Evolutionary conservation across 2,113 vertebrate genomes (phyloP).

Genomic region (Dicrurus megarhynchus): DNA sequence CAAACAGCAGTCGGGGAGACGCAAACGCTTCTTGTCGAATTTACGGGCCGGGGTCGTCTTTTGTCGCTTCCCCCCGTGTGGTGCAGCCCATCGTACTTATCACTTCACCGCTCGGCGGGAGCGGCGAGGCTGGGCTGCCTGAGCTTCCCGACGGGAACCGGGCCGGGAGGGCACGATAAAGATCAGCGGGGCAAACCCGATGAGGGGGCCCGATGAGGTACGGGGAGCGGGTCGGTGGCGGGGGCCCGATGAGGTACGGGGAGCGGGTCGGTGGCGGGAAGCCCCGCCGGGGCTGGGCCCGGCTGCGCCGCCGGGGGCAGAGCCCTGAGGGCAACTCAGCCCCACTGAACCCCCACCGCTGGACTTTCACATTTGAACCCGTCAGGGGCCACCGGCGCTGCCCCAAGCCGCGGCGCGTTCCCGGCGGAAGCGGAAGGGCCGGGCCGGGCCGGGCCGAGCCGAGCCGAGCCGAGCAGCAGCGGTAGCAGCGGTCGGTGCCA

Average conservation of each 20-base stretch:
- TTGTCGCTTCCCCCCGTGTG: rapidly evolving
- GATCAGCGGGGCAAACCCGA: no score
- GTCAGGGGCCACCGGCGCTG: neutral
- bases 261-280: neutral
- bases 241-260: no score
- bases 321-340: neutral
- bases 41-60: neutral
- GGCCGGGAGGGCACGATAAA: rapidly evolving
- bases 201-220: neutral
- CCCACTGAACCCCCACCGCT: rapidly evolving
- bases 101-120: rapidly evolving
- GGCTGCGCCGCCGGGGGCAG: neutral
- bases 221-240: no score
- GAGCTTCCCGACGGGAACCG: neutral
- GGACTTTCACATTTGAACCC: neutral
- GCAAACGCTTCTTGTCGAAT: neutral
- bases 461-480: no score
- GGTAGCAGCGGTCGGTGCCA: rapidly evolving
- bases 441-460: neutral
- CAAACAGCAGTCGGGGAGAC: rapidly evolving
- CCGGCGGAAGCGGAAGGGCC: conserved; percentile 50
- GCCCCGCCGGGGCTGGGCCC: neutral
- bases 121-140: rapidly evolving
- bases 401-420: neutral
- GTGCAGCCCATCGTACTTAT: rapidly evolving